Base-by-base conservation (phyloP, 2,113 vertebrate species). In the Nothocercus nigrocapillus region DNA sequence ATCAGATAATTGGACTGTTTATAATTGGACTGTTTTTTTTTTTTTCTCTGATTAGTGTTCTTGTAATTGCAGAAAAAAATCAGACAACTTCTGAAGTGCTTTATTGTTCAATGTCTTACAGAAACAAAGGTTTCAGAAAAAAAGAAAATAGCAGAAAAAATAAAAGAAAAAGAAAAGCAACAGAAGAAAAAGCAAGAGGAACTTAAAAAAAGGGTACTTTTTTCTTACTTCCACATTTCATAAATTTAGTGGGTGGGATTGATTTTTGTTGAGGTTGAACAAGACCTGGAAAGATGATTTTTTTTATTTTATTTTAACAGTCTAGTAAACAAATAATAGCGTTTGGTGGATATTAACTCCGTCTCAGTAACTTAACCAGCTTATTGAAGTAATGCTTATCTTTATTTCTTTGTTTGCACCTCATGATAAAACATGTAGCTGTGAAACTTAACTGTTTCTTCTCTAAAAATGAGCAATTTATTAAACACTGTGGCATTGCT, bases 111-210 rank as follows among this genome's bases (percentile, higher is more conserved):
- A 21, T 96, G 44, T 94, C 82, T 95, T 93, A 81, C 96, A 99
- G 99, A 99, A 81, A 72, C 97, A 36, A 99, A 99, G 95, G 97
- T 98, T 91, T 98, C 99, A 73, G 99, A 99, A 87, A 99, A 99
- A 98, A 99, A 99, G 98, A 99, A 99, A 98, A 98, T 99, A 97
- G 98, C 90, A 95, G 99, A 99, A 94, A 99, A 99, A 97, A 99
- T 99, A 85, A 99, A 99, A 98, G 99, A 99, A 96, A 99, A 98
- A 97, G 99, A 99, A 97, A 98, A 98, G 90, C 97, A 98, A 95
- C 97, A 98, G 96, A 99, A 98, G 97, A 98, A 99, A 94, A 99
- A 98, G 95, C 98, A 99, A 96, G 98, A 99, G 89, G 99, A 99
- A 87, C 91, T 98, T 82, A 96, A 96, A 93, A 97, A 98, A 83